A percentile compares a stretch with the other conserved stretches of the same genome.
These are phyloP conservation scores for Potamilus streckersoni DNA, from an alignment of 1,140 invertebrate species.

Conservation along the genomic window DNA sequence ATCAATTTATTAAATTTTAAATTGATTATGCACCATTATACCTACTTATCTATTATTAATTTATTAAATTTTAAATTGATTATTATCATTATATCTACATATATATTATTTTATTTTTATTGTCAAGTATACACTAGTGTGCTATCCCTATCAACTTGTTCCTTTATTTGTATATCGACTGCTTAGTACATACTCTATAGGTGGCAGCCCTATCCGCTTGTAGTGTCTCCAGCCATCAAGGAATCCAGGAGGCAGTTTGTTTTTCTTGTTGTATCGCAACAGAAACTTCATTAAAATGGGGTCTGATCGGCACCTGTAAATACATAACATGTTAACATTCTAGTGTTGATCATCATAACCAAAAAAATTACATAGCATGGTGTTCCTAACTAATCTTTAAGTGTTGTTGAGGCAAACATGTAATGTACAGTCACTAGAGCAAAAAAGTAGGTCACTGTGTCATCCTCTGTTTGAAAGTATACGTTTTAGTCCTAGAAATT, in stretches of 20 bases:
- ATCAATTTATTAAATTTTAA: too few species aligned
- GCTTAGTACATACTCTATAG: conserved; percentile 56
- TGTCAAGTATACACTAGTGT: too few species aligned
- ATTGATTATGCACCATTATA: too few species aligned
- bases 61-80: too few species aligned
- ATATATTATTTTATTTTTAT: too few species aligned
- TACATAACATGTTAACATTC: not conserved
- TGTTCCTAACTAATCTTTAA: not conserved
- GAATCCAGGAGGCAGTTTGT: conserved; percentile 55
- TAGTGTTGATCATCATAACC: not conserved
- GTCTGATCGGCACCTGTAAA: conserved; percentile 60
- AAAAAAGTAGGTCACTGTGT: not conserved
- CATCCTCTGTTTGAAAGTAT: not conserved
- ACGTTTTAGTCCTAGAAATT: not conserved
- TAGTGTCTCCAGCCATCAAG: conserved; percentile 65
- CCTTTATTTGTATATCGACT: too few species aligned
- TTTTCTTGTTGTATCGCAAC: conserved; percentile 56
- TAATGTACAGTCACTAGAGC: not conserved
- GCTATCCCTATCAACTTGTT: too few species aligned
- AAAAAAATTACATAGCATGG: conserved; percentile 9
- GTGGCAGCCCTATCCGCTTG: conserved; percentile 64
- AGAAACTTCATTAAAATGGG: conserved; percentile 65
- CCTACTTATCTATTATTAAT: too few species aligned
- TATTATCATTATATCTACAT: too few species aligned
- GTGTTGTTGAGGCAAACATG: not conserved